Percentiles rank a stretch among this genome's conserved stretches.
These are phyloP conservation scores for Pleuronectes platessa DNA, from an alignment of 2,113 vertebrate species.

Conservation along the genomic window DNA sequence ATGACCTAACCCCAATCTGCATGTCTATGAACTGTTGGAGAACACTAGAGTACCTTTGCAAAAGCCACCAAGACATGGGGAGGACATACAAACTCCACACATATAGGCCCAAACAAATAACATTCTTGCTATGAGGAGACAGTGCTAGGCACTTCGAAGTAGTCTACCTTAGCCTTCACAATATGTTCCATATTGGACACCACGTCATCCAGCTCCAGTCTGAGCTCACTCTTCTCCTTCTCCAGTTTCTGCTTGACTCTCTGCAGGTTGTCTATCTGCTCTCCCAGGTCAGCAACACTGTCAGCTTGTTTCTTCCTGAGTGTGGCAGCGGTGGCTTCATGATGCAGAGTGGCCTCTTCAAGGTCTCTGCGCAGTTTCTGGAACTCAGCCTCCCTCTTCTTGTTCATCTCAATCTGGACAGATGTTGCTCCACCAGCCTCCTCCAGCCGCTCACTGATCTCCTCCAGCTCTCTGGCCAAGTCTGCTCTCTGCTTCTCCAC, in stretches of 20 bases:
- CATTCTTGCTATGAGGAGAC: too few species aligned
- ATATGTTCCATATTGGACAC: constrained; percentile 90
- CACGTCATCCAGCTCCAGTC: constrained; percentile 88
- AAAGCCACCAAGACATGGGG: too few species aligned
- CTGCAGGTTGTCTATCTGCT: constrained; percentile 91
- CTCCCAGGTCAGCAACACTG: constrained; percentile 86
- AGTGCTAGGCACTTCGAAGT: too few species aligned
- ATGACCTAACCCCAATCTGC: too few species aligned
- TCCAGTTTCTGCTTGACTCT: constrained; percentile 92
- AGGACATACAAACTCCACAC: too few species aligned
- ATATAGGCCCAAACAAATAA: too few species aligned
- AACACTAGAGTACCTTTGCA: too few species aligned
- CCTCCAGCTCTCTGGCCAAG: constrained; percentile 82
- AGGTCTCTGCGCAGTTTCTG: constrained; percentile 83
- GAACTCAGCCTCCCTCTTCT: constrained; percentile 83
- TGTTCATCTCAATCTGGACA: constrained; percentile 85
- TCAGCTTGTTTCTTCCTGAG: constrained; percentile 90
- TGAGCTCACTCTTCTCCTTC: constrained; percentile 92
- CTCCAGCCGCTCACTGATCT: constrained; percentile 84
- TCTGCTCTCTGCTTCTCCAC: constrained; percentile 85
- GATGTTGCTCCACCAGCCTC: constrained; percentile 82
- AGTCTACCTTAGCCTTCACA: constrained; percentile 84
- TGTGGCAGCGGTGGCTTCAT: constrained; percentile 81
- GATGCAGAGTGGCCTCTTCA: constrained; percentile 83
- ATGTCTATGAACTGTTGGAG: too few species aligned